Percentiles rank a stretch among this genome's conserved stretches.
phyloP scores from a whole-genome alignment of 2,888 invertebrate genomes.

The Hydropsyche betteni region DNA sequence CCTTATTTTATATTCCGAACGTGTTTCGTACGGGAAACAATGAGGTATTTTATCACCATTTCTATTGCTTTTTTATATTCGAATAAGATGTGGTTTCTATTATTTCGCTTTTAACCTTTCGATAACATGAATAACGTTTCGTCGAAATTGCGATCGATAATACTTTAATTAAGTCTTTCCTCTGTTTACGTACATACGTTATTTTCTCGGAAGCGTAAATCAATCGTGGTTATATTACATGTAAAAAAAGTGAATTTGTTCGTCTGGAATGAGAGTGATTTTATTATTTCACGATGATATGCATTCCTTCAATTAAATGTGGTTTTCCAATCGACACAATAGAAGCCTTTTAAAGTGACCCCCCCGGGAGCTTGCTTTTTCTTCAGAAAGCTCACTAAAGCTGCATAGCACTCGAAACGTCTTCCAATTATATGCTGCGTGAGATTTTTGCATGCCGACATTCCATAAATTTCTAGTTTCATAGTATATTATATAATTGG shows the following conservation, averaged over 20 bases:
- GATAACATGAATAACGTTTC: too few relatives aligned
- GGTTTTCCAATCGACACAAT: slow-evolving; percentile 22
- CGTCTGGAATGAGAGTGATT: too few relatives aligned
- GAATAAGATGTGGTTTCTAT: not conserved
- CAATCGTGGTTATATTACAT: too few relatives aligned
- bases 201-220: too few relatives aligned
- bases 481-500: too few relatives aligned
- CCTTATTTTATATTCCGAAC: not conserved
- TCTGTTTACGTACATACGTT: not conserved
- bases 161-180: not conserved
- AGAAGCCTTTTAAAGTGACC: slow-evolving; percentile 33
- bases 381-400: slow-evolving; percentile 30
- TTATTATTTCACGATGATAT: too few relatives aligned
- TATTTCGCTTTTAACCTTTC: too few relatives aligned
- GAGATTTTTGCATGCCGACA: not conserved
- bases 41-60: slow-evolving; percentile 23
- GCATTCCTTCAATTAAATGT: too few relatives aligned
- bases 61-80: not conserved
- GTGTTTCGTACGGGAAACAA: slow-evolving; percentile 4
- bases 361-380: slow-evolving; percentile 24
- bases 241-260: too few relatives aligned
- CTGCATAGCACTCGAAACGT: slow-evolving; percentile 1
- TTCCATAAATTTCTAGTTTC: too few relatives aligned
- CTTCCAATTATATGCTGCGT: slow-evolving; percentile 2
- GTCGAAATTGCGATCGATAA: too few relatives aligned